phyloP scores from a whole-genome alignment of 2,113 vertebrate species.

The human region DNA sequence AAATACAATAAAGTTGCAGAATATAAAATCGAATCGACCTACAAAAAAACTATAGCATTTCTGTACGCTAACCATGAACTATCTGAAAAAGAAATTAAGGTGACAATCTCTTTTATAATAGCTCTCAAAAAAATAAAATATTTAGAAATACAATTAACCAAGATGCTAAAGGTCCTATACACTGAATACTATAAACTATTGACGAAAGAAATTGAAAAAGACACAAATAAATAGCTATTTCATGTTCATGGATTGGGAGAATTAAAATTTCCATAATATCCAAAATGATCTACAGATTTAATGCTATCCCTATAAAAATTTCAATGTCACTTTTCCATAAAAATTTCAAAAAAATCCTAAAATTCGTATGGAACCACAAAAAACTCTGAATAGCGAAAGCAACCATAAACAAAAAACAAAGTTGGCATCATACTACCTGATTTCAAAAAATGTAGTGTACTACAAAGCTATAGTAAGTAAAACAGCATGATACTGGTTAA shows the following conservation, averaged over 20 bases:
- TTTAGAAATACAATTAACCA: not conserved
- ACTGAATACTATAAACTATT: not conserved
- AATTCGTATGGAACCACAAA: not conserved
- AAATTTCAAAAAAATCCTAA: not conserved
- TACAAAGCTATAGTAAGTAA: not conserved
- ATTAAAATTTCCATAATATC: not conserved
- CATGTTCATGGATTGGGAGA: not conserved
- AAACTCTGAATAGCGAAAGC: not conserved
- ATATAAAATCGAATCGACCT: not conserved
- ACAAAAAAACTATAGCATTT: not conserved
- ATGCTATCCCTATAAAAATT: not conserved
- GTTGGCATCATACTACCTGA: not conserved
- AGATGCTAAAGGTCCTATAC: accelerated
- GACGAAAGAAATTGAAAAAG: not conserved
- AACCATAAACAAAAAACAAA: not conserved
- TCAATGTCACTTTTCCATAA: not conserved
- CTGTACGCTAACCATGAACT: not conserved
- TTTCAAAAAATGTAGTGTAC: not conserved
- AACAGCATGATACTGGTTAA: not conserved
- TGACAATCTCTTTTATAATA: not conserved
- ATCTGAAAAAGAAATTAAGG: not conserved
- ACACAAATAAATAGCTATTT: not conserved
- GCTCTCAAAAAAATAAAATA: not conserved
- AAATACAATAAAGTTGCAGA: not conserved
- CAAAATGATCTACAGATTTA: not conserved